Evolutionary conservation across 1,140 invertebrate species (phyloP), one percentile per base, ranked within the genome.

Genomic region (Euura lappo): DNA sequence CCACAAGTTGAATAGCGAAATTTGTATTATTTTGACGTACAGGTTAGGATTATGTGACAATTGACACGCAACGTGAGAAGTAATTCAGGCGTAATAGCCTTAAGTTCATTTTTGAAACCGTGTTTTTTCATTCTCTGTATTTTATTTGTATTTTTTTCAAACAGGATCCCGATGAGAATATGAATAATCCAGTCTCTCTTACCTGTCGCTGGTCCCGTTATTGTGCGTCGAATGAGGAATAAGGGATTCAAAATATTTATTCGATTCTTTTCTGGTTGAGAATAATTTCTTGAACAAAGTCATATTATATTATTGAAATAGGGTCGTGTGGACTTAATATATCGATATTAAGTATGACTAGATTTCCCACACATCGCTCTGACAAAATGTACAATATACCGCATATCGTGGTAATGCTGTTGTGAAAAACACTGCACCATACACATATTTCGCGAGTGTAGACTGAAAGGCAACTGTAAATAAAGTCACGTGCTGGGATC

Each of bases 401-500:
- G 83, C 79, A 80, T 83, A 85, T 83, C 79, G 84, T 84, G 79
- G 83, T 82, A 81, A 80, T 83, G 84, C 82, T 79, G 84, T 84
- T 79, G 83, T 82, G 80, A 79, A 77, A 79, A 80, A 81, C 82
- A 85, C 76, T 79, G 77, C 77, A 78, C 71, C 80, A 76, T 81
- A 81, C 83, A 81, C 83, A 79, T 28, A 28, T 28, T 81, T 82
- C 77, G 70, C 76, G 71, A 77, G 28, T 28, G 28, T 28, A 1
- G 69, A 75, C 76, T 77, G 69, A 80, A 79, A 77, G 77, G 76
- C 81, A 83, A 87, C 86, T 86, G 87, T 88, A 89, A 89, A 89
- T 87, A 90, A 89, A 89, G 87, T 89, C 89, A 90, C 89, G 88
- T 89, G 89, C 87, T 79, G 77, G 75, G 68, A 76, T 28, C 28